Evolutionary conservation across 2,113 vertebrate species (phyloP), one percentile per base, ranked within the genome.

Genomic region (Poicephalus gulielmi): DNA sequence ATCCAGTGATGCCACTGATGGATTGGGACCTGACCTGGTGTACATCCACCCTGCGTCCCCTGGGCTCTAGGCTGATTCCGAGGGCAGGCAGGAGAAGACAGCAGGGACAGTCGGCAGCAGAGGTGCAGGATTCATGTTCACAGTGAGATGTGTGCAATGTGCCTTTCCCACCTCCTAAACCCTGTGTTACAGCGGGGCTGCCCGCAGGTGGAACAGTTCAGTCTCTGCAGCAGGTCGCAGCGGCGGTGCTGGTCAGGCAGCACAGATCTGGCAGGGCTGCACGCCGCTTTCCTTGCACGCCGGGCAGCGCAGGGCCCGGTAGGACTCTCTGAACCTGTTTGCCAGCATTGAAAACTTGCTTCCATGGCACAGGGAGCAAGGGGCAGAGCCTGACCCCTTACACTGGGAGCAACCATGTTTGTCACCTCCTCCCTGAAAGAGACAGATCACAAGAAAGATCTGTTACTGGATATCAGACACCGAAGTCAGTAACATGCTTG

Each of bases 271-370:
- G 97, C 99, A 99, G 71, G 97, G 98, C 97, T 99, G 98, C 94
- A 98, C 96, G 68, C 99, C 99, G 5, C 98, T 98, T 70, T 99
- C 98, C 31, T 99, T 98, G 97, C 99, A 99, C 46, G 99, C 99
- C 7, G 99, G 99, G 15, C 99, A 99, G 13, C 99, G 98, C 67
- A 99, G 98, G 35, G 99, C 98, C 66, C 98, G 97, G 95, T 99
- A 99, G 86, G 99, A 99, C 97, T 99, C 99, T 81, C 98, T 98
- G 97, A 99, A 99, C 91, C 99, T 98, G 97, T 99, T 99, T 28
- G 99, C 99, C 98, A 99, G 96, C 99, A 99, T 99, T 1, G 99
- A 99, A 96, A 99, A 99, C 97, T 99, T 99, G 98, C 99, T 99
- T 46, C 99, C 99, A 0, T 99, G 99, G 98, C 99, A 99, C 97